phyloP scores from a whole-genome alignment of 2,113 vertebrate species.

The Crocuta crocuta region DNA sequence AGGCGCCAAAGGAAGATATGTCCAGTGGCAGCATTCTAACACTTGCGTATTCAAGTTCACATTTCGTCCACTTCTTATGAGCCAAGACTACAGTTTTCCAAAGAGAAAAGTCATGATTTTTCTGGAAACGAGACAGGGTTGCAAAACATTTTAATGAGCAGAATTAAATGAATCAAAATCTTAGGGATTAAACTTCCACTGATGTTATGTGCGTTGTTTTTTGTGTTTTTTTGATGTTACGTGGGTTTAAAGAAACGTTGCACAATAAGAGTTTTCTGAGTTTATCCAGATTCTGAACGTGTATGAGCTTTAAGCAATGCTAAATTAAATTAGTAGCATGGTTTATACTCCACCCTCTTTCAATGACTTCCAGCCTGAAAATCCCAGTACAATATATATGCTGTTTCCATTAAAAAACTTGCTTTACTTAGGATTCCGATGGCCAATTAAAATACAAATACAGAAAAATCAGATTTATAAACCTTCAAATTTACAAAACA shows the following conservation, averaged over 20 bases:
- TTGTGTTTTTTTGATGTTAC: neutral
- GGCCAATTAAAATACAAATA: constrained; percentile 49
- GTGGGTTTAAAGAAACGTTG: constrained; percentile 43
- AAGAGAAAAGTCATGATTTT: constrained; percentile 57
- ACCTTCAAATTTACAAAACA: neutral
- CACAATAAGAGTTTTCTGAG: constrained; percentile 42
- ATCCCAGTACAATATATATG: neutral
- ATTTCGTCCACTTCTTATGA: neutral
- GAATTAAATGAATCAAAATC: constrained; percentile 40
- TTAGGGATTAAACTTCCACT: neutral
- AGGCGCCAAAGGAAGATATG: neutral
- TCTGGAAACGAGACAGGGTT: constrained; percentile 29
- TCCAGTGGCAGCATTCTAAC: neutral
- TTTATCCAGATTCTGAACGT: constrained; percentile 60
- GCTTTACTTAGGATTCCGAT: constrained; percentile 32
- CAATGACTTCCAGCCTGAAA: constrained; percentile 51
- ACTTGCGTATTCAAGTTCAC: neutral
- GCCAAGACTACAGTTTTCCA: constrained; percentile 45
- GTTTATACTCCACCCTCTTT: neutral
- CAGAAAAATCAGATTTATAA: constrained; percentile 28
- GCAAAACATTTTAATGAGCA: constrained; percentile 63
- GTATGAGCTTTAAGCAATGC: constrained; percentile 27
- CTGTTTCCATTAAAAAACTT: constrained; percentile 23
- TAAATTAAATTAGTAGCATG: constrained; percentile 36
- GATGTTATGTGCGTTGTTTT: neutral